Base-by-base conservation (phyloP, 2,888 invertebrate genomes). In the Hypomecis punctinalis region DNA sequence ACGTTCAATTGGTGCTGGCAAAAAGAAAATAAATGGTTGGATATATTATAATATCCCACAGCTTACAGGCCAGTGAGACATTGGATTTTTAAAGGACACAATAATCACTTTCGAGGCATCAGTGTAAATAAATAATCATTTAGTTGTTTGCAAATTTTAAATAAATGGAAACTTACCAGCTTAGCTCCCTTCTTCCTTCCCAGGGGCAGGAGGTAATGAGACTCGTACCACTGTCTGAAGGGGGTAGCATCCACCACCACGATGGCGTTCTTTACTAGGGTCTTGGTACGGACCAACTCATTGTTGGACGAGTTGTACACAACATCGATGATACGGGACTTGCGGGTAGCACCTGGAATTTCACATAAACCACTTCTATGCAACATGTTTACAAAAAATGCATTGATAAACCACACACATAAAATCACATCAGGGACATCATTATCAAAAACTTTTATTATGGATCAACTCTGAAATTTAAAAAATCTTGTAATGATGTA, bases 261-360 rank as follows among this genome's bases (percentile, higher is more conserved):
- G 85, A 99, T 99, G 70, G 98, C 97, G 86, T 99, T 99, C 94
- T 99, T 99, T 77, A 99, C 99, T 88, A 99, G 94, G 47, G 99
- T 99, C 93, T 99, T 99, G 80, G 99, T 99, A 94, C 99, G 96
- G 71, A 99, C 99, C 94, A 99, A 95, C 93, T 99, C 99, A 91
- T 99, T 99, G 95, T 99, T 99, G 76, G 98, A 99, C 53, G 99
- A 99, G 93, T 99, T 99, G 95, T 99, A 99, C 46, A 99, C 98
- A 63, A 99, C 99, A 94, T 99, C 99, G 84, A 99, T 99, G 82
- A 99, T 97, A 95, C 99, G 98, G 64, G 99, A 98, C 92, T 98
- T 99, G 74, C 98, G 96, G 33, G 99, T 97, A 67, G 97, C 95
- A 76, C 96, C 97, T 97, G 83, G n/a, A 88, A 89, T 40, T 49